phyloP scores from a whole-genome alignment of 92 coral and sea anemone genomes.

The Heliopora coerulea region DNA sequence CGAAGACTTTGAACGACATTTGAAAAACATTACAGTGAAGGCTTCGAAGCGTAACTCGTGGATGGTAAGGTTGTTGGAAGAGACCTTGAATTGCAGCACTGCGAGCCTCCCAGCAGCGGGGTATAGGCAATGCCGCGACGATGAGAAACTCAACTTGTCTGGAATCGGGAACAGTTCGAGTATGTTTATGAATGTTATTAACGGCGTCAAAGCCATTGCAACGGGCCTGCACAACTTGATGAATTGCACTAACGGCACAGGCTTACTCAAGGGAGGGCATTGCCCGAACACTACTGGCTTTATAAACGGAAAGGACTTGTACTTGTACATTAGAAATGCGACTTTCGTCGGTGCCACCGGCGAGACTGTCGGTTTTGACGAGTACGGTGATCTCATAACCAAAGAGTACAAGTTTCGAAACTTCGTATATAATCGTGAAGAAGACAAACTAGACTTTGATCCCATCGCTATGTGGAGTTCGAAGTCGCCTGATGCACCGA shows the following conservation, averaged over 20 bases:
- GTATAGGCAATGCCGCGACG: conserved; percentile 46
- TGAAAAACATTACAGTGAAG: conserved; percentile 50
- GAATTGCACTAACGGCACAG: conserved; percentile 45
- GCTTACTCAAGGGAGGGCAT: neutral
- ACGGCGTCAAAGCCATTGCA: conserved; percentile 74
- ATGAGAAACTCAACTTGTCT: conserved; percentile 50
- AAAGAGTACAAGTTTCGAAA: conserved; percentile 78
- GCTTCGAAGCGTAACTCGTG: conserved; percentile 58
- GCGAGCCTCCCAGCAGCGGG: conserved; percentile 4
- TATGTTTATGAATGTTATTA: conserved; percentile 71
- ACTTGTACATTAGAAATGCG: conserved; percentile 51
- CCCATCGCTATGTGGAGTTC: conserved; percentile 71
- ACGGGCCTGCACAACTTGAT: conserved; percentile 62
- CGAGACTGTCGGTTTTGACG: conserved; percentile 59
- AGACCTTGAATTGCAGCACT: conserved; percentile 56
- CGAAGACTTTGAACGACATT: conserved; percentile 48
- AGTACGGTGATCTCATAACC: conserved; percentile 70
- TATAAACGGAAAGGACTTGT: conserved; percentile 57
- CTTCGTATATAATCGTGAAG: neutral
- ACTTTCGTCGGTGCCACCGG: conserved; percentile 61
- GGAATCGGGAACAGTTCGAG: conserved; percentile 47
- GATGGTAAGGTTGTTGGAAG: conserved; percentile 64
- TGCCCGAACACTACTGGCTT: conserved; percentile 55
- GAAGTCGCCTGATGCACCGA: neutral
- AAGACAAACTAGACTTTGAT: conserved; percentile 41